phyloP scores from a whole-genome alignment of 2,888 invertebrate genomes.

The Aleiodes alternator region DNA sequence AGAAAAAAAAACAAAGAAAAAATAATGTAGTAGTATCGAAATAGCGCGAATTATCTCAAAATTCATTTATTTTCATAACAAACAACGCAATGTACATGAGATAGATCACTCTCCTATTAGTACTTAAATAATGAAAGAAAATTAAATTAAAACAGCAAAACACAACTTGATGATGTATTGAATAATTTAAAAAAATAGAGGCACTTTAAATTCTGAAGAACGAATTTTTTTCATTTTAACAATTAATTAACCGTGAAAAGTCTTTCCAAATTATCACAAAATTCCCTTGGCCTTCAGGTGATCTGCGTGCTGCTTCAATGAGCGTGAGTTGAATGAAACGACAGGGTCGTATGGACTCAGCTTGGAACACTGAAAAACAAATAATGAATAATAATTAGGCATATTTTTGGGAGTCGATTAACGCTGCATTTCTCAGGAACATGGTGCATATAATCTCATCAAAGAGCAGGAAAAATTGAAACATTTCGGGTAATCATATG shows the following conservation, averaged over 20 bases:
- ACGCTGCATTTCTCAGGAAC: too few species aligned
- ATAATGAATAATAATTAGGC: constrained; percentile 4
- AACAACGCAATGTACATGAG: constrained; percentile 20
- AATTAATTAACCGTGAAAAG: neutral
- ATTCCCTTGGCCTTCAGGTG: constrained; percentile 58
- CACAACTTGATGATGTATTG: neutral
- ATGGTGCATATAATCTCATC: too few species aligned
- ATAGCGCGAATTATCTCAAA: constrained; percentile 17
- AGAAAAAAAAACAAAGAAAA: neutral
- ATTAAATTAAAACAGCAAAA: constrained; percentile 8
- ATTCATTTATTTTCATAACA: constrained; percentile 23
- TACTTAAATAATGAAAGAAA: neutral
- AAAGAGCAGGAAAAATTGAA: too few species aligned
- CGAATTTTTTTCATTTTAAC: constrained; percentile 11
- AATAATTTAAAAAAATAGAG: constrained; percentile 13
- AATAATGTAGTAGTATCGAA: neutral
- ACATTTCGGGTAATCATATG: too few species aligned
- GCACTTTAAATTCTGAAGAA: neutral
- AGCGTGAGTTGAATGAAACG: constrained; percentile 52
- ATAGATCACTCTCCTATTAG: neutral
- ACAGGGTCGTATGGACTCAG: constrained; percentile 62
- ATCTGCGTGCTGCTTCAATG: constrained; percentile 55
- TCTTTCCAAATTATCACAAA: constrained; percentile 38
- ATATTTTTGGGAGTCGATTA: constrained; percentile 5
- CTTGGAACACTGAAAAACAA: constrained; percentile 60